These are phyloP conservation scores for Smutsia gigantea DNA, from an alignment of 2,797 vertebrate genomes.

Conservation along the genomic window DNA sequence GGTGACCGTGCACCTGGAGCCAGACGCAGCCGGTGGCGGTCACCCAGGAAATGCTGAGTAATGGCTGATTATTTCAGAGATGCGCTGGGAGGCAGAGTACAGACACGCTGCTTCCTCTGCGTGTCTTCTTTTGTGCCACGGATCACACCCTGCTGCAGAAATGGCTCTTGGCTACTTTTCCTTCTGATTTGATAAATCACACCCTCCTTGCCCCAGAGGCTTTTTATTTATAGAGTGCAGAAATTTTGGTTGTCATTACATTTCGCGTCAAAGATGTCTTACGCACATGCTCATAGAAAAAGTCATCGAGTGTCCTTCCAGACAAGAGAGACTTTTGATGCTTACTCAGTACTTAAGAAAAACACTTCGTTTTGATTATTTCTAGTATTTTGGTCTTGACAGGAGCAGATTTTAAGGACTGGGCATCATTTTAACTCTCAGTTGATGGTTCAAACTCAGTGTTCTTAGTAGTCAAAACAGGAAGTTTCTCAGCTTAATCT, in stretches of 20 bases:
- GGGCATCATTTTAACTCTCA: not conserved
- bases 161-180: rapidly evolving
- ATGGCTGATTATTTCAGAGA: not conserved
- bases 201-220: rapidly evolving
- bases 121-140: not conserved
- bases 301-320: not conserved
- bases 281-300: not conserved
- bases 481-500: conserved; percentile 21
- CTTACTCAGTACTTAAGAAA: not conserved
- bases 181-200: not conserved
- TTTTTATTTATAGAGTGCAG: not conserved
- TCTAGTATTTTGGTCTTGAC: not conserved
- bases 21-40: rapidly evolving
- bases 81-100: not conserved
- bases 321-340: conserved; percentile 35
- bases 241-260: not conserved
- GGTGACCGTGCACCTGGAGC: not conserved
- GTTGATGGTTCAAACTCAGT: conserved; percentile 21
- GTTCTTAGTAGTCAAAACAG: conserved; percentile 39
- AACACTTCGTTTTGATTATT: conserved; percentile 65
- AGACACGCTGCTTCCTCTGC: not conserved
- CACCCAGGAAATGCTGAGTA: not conserved
- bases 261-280: not conserved
- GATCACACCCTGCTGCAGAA: no score
- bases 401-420: conserved; percentile 13